Evolutionary conservation across 2,797 vertebrate species (phyloP).

Genomic region (Liparis tanakae): DNA sequence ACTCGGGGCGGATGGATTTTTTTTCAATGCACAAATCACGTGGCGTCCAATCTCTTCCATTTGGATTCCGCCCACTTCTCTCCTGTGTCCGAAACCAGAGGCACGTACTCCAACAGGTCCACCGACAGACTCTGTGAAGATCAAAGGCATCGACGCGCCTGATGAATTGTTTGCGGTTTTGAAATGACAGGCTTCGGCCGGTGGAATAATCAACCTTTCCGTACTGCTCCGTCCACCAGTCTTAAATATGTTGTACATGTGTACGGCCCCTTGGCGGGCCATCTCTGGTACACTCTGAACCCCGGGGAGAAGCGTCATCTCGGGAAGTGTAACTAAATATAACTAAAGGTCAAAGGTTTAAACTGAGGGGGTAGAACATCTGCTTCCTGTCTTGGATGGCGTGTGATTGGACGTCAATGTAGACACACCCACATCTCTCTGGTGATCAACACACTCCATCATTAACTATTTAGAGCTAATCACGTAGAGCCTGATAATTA

Average conservation of each 20-base stretch:
- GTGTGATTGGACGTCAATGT: conserved; percentile 15
- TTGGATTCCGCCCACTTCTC: too few species aligned
- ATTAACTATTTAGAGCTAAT: not conserved
- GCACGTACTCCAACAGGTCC: not conserved
- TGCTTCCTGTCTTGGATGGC: conserved; percentile 39
- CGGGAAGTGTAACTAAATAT: too few species aligned
- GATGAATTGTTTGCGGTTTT: not conserved
- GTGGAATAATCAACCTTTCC: not conserved
- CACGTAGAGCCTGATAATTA: not conserved
- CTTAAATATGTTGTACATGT: too few species aligned
- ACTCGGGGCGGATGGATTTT: too few species aligned
- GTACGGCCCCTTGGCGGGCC: too few species aligned
- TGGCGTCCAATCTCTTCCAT: too few species aligned
- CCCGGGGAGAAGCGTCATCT: too few species aligned
- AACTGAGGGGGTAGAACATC: conserved; percentile 28
- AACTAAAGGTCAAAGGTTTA: not conserved
- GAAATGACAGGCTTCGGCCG: not conserved
- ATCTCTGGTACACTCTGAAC: too few species aligned
- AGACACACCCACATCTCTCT: conserved; percentile 16
- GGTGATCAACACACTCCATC: conserved; percentile 9
- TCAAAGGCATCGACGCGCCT: too few species aligned
- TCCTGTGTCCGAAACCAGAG: too few species aligned
- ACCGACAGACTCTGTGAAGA: not conserved
- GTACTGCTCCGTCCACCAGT: too few species aligned
- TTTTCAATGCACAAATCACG: too few species aligned